phyloP scores from a whole-genome alignment of 2,113 vertebrate genomes.

The Tympanuchus pallidicinctus region DNA sequence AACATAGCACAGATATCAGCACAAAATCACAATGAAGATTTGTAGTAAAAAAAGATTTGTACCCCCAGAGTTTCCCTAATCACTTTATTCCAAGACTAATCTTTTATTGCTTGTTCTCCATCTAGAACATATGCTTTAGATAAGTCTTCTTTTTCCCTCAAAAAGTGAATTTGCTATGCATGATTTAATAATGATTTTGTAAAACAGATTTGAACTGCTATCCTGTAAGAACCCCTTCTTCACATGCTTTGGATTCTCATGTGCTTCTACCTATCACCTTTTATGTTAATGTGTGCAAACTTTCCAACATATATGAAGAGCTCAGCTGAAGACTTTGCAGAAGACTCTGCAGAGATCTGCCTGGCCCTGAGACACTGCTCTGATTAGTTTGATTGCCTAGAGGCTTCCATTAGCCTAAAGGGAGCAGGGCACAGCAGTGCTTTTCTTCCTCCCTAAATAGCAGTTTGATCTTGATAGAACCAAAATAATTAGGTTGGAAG shows the following conservation, averaged over 20 bases:
- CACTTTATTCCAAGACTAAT: background rate
- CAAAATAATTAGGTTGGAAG: slow-evolving; percentile 43
- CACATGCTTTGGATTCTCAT: background rate
- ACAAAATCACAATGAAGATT: background rate
- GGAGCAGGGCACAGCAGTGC: background rate
- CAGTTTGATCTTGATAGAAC: background rate
- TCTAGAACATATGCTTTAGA: background rate
- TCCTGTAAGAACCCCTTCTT: background rate
- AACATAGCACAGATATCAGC: background rate
- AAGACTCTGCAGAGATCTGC: background rate
- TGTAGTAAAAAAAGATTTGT: background rate
- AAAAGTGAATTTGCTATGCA: background rate
- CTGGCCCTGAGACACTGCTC: background rate
- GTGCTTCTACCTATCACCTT: background rate
- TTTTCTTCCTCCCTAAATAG: background rate
- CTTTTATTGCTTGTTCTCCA: background rate
- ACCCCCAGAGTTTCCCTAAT: background rate
- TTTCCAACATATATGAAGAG: background rate
- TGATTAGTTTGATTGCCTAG: slow-evolving; percentile 37
- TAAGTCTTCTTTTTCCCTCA: background rate
- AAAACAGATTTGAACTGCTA: background rate
- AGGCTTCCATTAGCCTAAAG: background rate
- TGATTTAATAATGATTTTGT: background rate
- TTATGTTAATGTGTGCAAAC: background rate
- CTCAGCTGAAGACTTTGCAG: slow-evolving; percentile 11